Percentiles rank a stretch among this genome's conserved stretches.
Evolutionary conservation across 2,797 vertebrate genomes (phyloP).

Genomic region (Serranus cabrilla): DNA sequence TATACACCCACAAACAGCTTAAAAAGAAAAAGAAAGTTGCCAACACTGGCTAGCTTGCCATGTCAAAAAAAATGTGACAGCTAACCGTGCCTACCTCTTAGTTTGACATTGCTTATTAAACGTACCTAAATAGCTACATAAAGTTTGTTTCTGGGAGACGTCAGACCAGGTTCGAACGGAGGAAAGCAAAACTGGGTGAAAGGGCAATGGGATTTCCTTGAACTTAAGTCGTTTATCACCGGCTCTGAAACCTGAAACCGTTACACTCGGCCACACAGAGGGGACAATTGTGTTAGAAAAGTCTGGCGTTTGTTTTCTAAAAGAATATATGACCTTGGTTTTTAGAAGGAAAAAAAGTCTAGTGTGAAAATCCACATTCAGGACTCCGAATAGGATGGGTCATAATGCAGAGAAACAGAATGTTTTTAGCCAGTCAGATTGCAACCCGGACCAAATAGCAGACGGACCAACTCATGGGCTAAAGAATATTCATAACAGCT

Average conservation of each 20-base stretch:
- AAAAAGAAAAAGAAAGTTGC: neutral
- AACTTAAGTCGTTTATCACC: conserved; percentile 35
- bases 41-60: neutral
- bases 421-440: neutral
- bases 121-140: neutral
- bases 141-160: neutral
- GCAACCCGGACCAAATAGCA: conserved; percentile 65
- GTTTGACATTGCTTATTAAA: neutral
- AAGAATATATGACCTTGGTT: fast-evolving
- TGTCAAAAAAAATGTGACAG: neutral
- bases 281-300: too few relatives aligned
- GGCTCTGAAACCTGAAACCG: neutral
- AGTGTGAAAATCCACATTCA: neutral
- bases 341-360: neutral
- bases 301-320: neutral
- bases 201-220: conserved; percentile 65
- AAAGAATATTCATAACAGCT: neutral
- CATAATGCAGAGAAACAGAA: neutral
- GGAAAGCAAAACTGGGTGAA: conserved; percentile 65
- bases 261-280: neutral
- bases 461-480: conserved; percentile 68
- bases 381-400: neutral
- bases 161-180: neutral
- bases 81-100: neutral
- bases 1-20: neutral